Evolutionary conservation across 2,113 vertebrate species (phyloP), one percentile per base, ranked within the genome.

Genomic region (Zootoca vivipara): DNA sequence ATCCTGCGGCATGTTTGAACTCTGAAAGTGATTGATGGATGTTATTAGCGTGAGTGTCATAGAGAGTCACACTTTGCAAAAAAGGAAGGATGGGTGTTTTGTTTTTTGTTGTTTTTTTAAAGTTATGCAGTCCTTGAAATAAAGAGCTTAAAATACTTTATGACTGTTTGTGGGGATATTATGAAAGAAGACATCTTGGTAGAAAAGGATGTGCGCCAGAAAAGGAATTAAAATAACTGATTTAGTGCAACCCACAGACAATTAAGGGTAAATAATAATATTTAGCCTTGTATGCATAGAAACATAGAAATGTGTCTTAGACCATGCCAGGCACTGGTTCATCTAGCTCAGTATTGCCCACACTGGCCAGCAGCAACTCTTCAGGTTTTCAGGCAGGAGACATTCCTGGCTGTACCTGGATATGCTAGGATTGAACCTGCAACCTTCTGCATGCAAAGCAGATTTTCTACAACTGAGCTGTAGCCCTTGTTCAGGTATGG

Each of bases 81-180:
- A 94, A 90, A 64, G 70, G 89, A 93, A 87, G 46, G 22, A 1
- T 52, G 38, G 0, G 40, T 89, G 56, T 7, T 75, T 10, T 64
- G 7, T 58, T 6, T 65, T 28, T 82, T 74, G n/a, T 82, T 74
- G n/a, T 24, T 64, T 52, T 64, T 33, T 30, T n/a, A 22, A 83
- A 46, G 22, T n/a, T 77, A 77, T 78, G n/a, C 89, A 77, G 87
- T 56, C 78, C 77, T 30, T 65, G 89, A 94, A 88, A 91, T 24
- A 0, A 73, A 69, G 92, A 92, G 74, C 90, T 93, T 86, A 88
- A 91, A 91, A 93, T 91, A 89, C 88, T 89, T 70, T 38, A 82
- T 91, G 89, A 93, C 92, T 85, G 93, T 74, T 81, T 87, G 80
- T 82, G 28, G 89, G 93, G 88, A 90, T 89, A 80, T 62, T 86